These are phyloP conservation scores for Sylvilagus floridanus DNA, from an alignment of 2,797 vertebrate species.

Conservation along the genomic window DNA sequence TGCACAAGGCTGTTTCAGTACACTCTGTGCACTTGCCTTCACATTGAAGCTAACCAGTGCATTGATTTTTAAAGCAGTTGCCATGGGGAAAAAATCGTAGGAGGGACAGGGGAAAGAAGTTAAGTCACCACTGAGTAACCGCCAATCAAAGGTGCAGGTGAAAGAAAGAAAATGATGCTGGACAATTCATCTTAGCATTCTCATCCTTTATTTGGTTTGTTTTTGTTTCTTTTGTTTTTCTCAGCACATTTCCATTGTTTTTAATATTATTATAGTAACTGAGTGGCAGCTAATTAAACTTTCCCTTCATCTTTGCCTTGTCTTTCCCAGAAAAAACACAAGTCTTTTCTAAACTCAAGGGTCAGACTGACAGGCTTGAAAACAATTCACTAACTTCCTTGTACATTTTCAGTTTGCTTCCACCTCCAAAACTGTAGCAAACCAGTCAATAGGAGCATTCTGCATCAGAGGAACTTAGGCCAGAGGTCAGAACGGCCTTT, in stretches of 20 bases:
- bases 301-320: not conserved
- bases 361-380: not conserved
- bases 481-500: conserved; percentile 30
- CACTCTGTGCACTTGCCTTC: not conserved
- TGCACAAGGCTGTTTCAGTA: not conserved
- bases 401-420: not conserved
- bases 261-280: not conserved
- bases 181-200: not conserved
- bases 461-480: not conserved
- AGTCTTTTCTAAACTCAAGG: not conserved
- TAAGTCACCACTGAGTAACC: not conserved
- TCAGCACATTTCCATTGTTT: not conserved
- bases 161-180: too few relatives aligned
- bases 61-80: not conserved
- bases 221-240: not conserved
- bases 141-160: not conserved
- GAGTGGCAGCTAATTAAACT: not conserved
- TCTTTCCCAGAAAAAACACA: not conserved
- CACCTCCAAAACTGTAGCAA: not conserved
- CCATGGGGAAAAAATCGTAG: not conserved
- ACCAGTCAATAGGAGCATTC: not conserved
- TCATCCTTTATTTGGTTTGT: not conserved
- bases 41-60: not conserved
- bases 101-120: not conserved
- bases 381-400: not conserved